Conservation (phyloP, 2,888 invertebrate genomes). For the Oscheius sp. region DNA sequence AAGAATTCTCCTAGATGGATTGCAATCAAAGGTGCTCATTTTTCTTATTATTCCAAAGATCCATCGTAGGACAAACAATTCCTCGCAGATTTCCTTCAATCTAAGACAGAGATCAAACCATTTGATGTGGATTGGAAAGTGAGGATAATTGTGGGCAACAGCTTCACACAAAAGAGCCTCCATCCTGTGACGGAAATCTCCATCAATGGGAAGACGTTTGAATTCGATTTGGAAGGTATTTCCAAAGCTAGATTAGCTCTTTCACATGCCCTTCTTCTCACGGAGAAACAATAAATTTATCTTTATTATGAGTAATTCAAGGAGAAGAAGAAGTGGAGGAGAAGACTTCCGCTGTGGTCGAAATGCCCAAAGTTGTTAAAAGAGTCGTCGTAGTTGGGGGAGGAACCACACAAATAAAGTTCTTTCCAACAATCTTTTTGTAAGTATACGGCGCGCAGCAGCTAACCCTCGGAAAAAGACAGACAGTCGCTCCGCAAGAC, state of each 20-base stretch:
- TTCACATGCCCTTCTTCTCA: conserved; percentile 32
- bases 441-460: not conserved
- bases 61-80: too few species aligned
- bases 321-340: too few species aligned
- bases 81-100: too few species aligned
- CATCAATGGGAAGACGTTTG: conserved; percentile 38
- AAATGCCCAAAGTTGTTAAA: too few species aligned
- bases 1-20: too few species aligned
- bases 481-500: not conserved
- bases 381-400: too few species aligned
- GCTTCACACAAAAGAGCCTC: conserved; percentile 42
- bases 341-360: too few species aligned
- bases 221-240: conserved; percentile 43
- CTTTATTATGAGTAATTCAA: too few species aligned
- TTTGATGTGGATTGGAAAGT: conserved; percentile 20
- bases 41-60: too few species aligned
- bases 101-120: too few species aligned
- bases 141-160: conserved; percentile 36
- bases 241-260: conserved; percentile 34
- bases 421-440: not conserved
- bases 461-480: not conserved
- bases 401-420: not conserved
- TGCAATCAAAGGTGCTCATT: too few species aligned
- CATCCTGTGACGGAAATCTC: conserved; percentile 42
- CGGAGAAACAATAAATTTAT: too few species aligned